phyloP scores from a whole-genome alignment of 1,140 invertebrate species.

The Orchestia grillus region DNA sequence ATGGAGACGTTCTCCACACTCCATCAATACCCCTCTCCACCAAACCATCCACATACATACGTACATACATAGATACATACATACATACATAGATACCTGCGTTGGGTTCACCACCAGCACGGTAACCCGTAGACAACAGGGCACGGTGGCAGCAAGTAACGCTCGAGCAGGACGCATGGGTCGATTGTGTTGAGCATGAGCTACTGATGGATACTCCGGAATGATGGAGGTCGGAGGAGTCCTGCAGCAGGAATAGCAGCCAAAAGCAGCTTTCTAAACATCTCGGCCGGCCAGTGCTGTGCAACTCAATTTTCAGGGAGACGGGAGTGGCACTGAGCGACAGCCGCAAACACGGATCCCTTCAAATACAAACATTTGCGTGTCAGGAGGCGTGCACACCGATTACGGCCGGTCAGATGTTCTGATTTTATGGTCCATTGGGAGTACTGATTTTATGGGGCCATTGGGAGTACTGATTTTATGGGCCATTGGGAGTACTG shows the following conservation, averaged over 20 bases:
- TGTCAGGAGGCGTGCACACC: not conserved
- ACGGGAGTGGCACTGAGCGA: not conserved
- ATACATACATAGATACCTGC: too few relatives aligned
- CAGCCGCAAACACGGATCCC: not conserved
- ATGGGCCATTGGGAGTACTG: too few relatives aligned
- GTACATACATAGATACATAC: too few relatives aligned
- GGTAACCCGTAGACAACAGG: too few relatives aligned
- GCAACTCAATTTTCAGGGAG: not conserved
- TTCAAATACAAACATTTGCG: not conserved
- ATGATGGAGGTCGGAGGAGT: not conserved
- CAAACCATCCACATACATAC: too few relatives aligned
- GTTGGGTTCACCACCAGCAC: too few relatives aligned
- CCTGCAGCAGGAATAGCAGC: not conserved
- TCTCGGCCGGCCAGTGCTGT: not conserved
- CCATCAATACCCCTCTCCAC: too few relatives aligned
- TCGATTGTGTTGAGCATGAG: not conserved
- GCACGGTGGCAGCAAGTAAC: too few relatives aligned
- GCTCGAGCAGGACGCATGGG: not conserved
- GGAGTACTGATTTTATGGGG: too few relatives aligned
- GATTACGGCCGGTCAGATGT: not conserved
- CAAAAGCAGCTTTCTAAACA: not conserved
- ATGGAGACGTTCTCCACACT: too few relatives aligned
- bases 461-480: too few relatives aligned
- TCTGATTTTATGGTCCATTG: too few relatives aligned
- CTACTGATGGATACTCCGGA: not conserved